Conservation (phyloP, 1,140 invertebrate genomes). For the Platorchestia sp. region DNA sequence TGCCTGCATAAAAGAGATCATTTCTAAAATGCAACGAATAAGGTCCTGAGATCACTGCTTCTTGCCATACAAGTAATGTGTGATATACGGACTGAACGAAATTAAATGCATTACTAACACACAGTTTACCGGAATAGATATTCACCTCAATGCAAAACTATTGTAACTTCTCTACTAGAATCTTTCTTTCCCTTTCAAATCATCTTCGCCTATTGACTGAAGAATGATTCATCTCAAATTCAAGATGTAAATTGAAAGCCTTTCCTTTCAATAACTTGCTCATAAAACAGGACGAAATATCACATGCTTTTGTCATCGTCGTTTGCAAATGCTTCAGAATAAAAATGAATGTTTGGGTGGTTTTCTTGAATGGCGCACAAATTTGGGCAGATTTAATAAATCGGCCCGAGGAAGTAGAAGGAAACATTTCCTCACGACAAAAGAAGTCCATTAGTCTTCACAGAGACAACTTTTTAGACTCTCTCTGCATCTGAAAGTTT, state of each 20-base stretch:
- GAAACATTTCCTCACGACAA: not conserved
- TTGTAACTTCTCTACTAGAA: not conserved
- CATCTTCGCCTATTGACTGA: not conserved
- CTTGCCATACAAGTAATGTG: no score
- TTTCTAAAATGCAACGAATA: no score
- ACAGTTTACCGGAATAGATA: no score
- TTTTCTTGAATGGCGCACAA: not conserved
- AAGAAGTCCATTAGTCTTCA: not conserved
- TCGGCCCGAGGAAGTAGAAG: not conserved
- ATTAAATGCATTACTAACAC: no score
- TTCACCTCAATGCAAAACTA: not conserved
- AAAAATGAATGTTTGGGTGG: not conserved
- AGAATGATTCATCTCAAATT: not conserved
- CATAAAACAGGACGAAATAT: not conserved
- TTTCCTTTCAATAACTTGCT: not conserved
- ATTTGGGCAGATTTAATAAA: not conserved
- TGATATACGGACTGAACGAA: no score
- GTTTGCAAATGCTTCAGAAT: not conserved
- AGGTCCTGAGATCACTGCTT: no score
- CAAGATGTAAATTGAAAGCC: not conserved
- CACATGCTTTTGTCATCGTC: not conserved
- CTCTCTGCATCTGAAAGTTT: not conserved
- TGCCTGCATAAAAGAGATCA: no score
- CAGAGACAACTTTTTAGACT: not conserved
- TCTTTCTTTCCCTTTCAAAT: not conserved